Base-by-base conservation (phyloP, 2,797 vertebrate genomes). In the Brachymystax lenok region DNA sequence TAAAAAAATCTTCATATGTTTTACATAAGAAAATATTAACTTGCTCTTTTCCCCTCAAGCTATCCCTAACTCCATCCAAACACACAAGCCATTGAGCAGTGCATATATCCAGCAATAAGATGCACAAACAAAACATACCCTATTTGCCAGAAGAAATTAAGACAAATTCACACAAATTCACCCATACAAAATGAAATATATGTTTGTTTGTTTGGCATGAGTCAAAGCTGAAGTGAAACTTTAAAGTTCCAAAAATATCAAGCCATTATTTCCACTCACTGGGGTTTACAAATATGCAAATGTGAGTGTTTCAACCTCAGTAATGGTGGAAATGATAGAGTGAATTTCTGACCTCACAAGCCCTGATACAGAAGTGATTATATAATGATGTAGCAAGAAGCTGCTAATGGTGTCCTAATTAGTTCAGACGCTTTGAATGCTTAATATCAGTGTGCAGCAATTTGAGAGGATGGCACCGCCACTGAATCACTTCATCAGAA, bases 401-500 rank as follows among this genome's bases (percentile, higher is more conserved):
- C 78, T 82, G 82, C 77, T 90, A 87, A 92, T 87, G 79, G 66
- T 73, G 71, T 83, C 82, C 84, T 90, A 90, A 90, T 92, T 89
- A 91, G 84, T 81, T 84, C 75, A 73, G 74, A 69, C 71, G 69
- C 80, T 80, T 80, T 84, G 76, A 85, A 90, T 87, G 80, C 72
- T 87, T 88, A 78, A 88, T 82, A 84, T 78, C 80, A 78, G 61
- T 63, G 69, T 81, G 77, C 79, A 82, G 79, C 68, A 76, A 78
- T 85, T 79, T 86, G 64, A 84, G 80, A 74, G 14, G 27, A 84
- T 30, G 79, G 27, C 30, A 63, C 21, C 10, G 24, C 8, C 59
- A 63, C 70, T 61, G 77, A 77, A 90, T 82, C 79, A 76, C 81
- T 87, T 81, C 69, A 90, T 87, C 83, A 89, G 83, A 80, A 75